Evolutionary conservation across 2,888 invertebrate genomes (phyloP), one percentile per base, ranked within the genome.

Genomic region (Orthosia gracilis): DNA sequence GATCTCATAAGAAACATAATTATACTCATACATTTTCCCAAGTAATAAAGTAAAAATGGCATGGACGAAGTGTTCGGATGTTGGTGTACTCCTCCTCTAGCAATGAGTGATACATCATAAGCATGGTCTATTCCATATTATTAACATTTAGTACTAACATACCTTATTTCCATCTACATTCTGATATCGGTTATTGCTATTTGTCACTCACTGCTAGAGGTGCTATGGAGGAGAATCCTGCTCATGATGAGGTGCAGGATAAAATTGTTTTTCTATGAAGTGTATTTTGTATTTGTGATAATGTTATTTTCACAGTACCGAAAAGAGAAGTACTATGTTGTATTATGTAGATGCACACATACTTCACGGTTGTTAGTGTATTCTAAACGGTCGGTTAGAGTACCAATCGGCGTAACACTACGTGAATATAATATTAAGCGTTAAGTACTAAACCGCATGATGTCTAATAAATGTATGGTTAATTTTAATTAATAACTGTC

Each of bases 391-490:
- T 71, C 62, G 66, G 54, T 72, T 75, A 61, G n/a, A 66, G 59
- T 59, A 71, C 50, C 61, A 65, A 61, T 54, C 63, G 59, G 61
- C 59, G 58, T 47, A 58, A 67, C 52, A 45, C 64, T 69, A 65
- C 72, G 62, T 75, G 61, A 59, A 57, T 73, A 64, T 71, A 69
- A 70, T 59, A 69, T 63, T 74, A 84, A 81, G 69, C 61, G 49
- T 69, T 80, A n/a, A n/a, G n/a, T n/a, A 84, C 62, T 80, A 74
- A 82, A 82, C 78, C 57, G 71, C 78, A 75, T 72, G 58, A 66
- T 69, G 70, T 73, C 61, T 76, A 69, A 57, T 70, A 71, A 68
- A 70, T 26, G 17, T 75, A 62, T 76, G 71, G 61, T 76, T 76
- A 62, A 70, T 78, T 78, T 76, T 76, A 62, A 62, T 62, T 78